Conservation (phyloP, 2,797 vertebrate genomes). For the Myioborus miniatus region DNA sequence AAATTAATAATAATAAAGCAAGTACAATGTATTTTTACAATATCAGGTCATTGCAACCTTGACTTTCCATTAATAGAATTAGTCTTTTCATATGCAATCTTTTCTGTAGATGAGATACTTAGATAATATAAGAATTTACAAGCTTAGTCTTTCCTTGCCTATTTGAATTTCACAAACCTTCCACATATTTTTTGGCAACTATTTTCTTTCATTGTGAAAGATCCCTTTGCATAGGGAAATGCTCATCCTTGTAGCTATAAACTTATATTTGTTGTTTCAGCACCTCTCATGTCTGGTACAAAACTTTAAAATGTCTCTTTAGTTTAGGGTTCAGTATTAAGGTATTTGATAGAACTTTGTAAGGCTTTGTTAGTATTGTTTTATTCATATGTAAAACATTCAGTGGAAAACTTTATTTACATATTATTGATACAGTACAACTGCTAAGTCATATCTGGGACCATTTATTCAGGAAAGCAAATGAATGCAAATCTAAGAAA, state of each 20-base stretch:
- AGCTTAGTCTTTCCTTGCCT: neutral
- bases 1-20: neutral
- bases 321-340: neutral
- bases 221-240: neutral
- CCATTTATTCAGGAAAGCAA: neutral
- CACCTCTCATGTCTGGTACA: neutral
- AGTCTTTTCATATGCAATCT: neutral
- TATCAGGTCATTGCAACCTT: neutral
- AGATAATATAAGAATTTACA: neutral
- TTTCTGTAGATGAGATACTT: neutral
- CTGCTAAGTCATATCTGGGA: neutral
- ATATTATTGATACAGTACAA: neutral
- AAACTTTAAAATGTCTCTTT: neutral
- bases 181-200: neutral
- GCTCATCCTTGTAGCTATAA: neutral
- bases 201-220: neutral
- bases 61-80: neutral
- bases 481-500: neutral
- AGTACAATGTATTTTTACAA: neutral
- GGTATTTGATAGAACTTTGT: neutral
- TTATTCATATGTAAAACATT: neutral
- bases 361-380: neutral
- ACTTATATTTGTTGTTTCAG: neutral
- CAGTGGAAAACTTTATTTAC: neutral
- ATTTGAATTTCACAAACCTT: neutral